A percentile compares a stretch with the other conserved stretches of the same genome.
These are phyloP conservation scores for Netelia melanura DNA, from an alignment of 2,888 invertebrate species.

Conservation along the genomic window DNA sequence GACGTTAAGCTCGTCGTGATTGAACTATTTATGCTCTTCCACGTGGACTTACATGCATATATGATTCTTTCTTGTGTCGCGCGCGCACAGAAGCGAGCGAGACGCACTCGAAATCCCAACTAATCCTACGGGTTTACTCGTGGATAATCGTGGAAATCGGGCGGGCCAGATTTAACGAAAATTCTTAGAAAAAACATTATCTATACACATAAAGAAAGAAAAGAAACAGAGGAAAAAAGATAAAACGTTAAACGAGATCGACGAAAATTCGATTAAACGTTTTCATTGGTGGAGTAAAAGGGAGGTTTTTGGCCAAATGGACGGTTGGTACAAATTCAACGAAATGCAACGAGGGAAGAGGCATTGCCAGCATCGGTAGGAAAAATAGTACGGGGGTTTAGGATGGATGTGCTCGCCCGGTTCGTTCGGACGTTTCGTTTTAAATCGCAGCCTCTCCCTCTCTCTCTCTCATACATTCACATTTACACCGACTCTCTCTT, in stretches of 20 bases:
- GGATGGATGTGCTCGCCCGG: conserved; percentile 67
- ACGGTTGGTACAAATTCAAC: conserved; percentile 16
- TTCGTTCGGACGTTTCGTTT: conserved; percentile 68
- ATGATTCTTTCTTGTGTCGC: conserved; percentile 38
- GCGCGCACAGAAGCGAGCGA: neutral
- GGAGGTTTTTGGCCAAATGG: neutral
- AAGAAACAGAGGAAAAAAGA: neutral
- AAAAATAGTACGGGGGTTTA: conserved; percentile 53
- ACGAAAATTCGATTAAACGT: neutral
- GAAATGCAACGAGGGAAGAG: conserved; percentile 11
- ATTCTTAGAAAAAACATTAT: conserved; percentile 46
- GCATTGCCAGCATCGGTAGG: conserved; percentile 46
- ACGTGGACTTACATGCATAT: conserved; percentile 35
- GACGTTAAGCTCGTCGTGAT: conserved; percentile 77
- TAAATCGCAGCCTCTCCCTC: conserved; percentile 60
- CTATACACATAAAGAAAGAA: conserved; percentile 25
- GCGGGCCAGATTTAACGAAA: conserved; percentile 27
- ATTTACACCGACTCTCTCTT: neutral
- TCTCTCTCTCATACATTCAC: neutral
- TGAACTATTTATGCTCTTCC: conserved; percentile 77
- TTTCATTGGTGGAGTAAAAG: neutral
- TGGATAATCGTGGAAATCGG: conserved; percentile 43
- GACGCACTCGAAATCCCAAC: conserved; percentile 21
- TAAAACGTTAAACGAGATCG: neutral
- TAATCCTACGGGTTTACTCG: conserved; percentile 45